Base-by-base conservation (phyloP, 2,113 vertebrate species). In the Columba janthina region DNA sequence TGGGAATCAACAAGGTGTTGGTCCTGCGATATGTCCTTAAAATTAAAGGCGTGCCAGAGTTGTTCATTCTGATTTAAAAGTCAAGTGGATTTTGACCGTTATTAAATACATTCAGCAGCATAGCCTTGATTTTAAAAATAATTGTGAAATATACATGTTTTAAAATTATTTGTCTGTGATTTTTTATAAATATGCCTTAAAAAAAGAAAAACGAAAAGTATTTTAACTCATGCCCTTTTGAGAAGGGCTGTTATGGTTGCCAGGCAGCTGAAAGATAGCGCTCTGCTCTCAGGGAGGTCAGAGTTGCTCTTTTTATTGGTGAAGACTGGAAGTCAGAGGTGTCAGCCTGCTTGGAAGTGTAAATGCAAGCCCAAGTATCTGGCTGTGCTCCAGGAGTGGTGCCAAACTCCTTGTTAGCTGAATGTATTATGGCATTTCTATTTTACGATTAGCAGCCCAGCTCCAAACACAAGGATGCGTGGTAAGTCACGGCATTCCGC, bases 401-500 rank as follows among this genome's bases (percentile, higher is more conserved):
- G 60, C 79, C 92, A 84, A 88, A 44, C 36, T 74, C 44, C n/a
- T 66, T 90, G 48, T 50, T 90, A 4, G 2, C 64, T 86, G 67
- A 54, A 67, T 77, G 26, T 17, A 26, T 91, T 34, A 40, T 13
- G 28, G 44, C 29, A 31, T 92, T 96, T 46, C 84, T 53, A 44
- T 78, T 71, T 74, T 91, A 46, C 24, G 53, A 80, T 67, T 22
- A 83, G 31, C 73, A 93, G 42, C 40, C 61, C 79, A 36, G 61
- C 57, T 84, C 61, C 1, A 0, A 74, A 6, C 50, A 54, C 24
- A 50, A 32, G 71, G 46, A 60, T 0, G 0, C 1, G 2, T 1
- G 5, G 36, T 46, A 53, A 81, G 73, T 74, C 61, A 36, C 82
- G 74, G 78, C 21, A 11, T 56, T n/a, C 74, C 64, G 51, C 88